Conservation (phyloP, 1,140 invertebrate genomes). For the Laupala kohalensis region DNA sequence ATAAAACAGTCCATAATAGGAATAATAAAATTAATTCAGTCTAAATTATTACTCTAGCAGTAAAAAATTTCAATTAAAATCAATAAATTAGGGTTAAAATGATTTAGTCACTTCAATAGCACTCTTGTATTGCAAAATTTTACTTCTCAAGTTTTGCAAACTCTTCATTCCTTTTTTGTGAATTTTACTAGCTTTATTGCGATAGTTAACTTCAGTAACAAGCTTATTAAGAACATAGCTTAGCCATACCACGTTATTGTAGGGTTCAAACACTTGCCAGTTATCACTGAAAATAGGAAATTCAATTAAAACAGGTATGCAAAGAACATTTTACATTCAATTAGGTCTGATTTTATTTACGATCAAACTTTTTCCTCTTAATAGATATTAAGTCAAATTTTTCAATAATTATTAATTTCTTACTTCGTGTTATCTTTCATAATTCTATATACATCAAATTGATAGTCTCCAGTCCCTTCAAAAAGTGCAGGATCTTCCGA, state of each 20-base stretch:
- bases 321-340: too few species aligned
- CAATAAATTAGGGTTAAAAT: too few species aligned
- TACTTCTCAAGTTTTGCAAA: conserved; percentile 26
- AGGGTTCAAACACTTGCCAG: conserved; percentile 67
- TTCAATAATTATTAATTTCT: too few species aligned
- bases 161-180: conserved; percentile 28
- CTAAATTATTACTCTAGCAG: too few species aligned
- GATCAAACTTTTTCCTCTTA: too few species aligned
- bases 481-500: conserved; percentile 68
- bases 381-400: too few species aligned
- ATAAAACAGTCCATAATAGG: too few species aligned
- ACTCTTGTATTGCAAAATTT: conserved; percentile 30
- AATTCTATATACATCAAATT: conserved; percentile 84
- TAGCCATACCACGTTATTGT: conserved; percentile 80
- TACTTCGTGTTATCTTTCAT: conserved; percentile 63
- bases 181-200: conserved; percentile 25
- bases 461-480: conserved; percentile 69
- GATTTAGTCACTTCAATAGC: conserved; percentile 27
- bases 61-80: too few species aligned
- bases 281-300: conserved; percentile 57
- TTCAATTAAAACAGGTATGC: too few species aligned
- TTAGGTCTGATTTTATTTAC: too few species aligned
- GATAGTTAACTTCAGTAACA: conserved; percentile 43
- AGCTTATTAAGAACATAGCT: conserved; percentile 75
- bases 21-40: too few species aligned